Evolutionary conservation across 2,888 invertebrate species (phyloP).

Genomic region (Podabrus alpinus): DNA sequence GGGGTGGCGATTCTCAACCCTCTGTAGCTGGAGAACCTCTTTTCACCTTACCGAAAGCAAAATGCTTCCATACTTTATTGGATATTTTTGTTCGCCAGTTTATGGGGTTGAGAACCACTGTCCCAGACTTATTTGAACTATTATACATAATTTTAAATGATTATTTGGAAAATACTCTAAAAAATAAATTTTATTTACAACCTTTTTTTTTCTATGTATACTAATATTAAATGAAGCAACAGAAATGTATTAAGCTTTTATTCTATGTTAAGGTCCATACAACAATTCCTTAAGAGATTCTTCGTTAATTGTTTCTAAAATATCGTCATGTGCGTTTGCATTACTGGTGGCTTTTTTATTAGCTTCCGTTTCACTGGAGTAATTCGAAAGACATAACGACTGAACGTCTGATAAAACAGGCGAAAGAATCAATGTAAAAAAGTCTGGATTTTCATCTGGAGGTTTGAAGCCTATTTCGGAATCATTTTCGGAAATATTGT

Average conservation of each 20-base stretch:
- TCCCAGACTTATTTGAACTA: neutral
- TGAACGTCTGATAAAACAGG: slow-evolving; percentile 61
- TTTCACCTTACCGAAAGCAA: no score
- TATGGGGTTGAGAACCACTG: neutral
- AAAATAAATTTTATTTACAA: neutral
- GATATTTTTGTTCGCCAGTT: neutral
- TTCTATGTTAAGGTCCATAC: slow-evolving; percentile 40
- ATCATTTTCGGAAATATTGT: neutral
- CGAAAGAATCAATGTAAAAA: slow-evolving; percentile 56
- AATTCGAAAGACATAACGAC: slow-evolving; percentile 62
- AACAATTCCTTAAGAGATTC: slow-evolving; percentile 58
- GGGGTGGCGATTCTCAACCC: neutral
- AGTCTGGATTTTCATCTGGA: slow-evolving; percentile 43
- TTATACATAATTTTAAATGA: neutral
- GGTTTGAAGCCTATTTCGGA: neutral
- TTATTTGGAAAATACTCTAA: neutral
- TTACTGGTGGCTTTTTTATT: neutral
- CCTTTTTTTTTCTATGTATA: no score
- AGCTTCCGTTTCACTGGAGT: slow-evolving; percentile 4
- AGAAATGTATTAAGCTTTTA: neutral
- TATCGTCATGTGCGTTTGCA: slow-evolving; percentile 32
- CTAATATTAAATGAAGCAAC: neutral
- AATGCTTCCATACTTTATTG: neutral
- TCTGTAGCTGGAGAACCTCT: neutral
- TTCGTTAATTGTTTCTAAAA: slow-evolving; percentile 57